phyloP scores from a whole-genome alignment of 1,140 invertebrate species.

The Notospermus geniculatus region DNA sequence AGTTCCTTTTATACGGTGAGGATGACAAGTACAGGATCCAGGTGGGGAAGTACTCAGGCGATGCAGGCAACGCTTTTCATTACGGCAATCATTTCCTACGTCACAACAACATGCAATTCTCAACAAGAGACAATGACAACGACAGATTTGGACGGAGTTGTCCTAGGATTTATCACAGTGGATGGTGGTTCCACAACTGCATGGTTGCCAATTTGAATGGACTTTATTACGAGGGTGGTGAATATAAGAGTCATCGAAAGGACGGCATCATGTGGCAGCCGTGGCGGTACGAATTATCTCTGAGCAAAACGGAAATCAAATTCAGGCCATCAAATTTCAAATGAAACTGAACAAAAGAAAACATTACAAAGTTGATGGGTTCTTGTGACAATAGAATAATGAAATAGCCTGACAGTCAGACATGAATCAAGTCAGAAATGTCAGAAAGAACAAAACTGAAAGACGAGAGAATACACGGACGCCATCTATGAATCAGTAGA shows the following conservation, averaged over 20 bases:
- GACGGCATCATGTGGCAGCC: conserved; percentile 13
- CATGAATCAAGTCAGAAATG: too few relatives aligned
- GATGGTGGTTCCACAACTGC: conserved; percentile 8
- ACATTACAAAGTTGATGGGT: too few relatives aligned
- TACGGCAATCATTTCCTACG: conserved; percentile 10
- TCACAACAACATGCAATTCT: conserved; percentile 27
- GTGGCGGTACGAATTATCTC: background rate
- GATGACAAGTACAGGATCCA: conserved; percentile 22
- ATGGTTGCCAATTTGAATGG: conserved; percentile 10
- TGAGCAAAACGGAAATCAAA: conserved; percentile 11
- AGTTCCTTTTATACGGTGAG: conserved; percentile 20
- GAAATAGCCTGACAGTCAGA: too few relatives aligned
- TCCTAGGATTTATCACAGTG: background rate
- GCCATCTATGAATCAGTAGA: too few relatives aligned
- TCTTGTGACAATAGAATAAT: too few relatives aligned
- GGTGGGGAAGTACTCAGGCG: conserved; percentile 21
- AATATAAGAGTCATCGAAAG: background rate
- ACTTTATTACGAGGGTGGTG: conserved; percentile 6
- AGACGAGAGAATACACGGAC: too few relatives aligned
- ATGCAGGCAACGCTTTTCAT: conserved; percentile 25
- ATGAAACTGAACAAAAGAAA: too few relatives aligned
- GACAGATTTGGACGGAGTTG: background rate
- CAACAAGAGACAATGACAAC: conserved; percentile 30
- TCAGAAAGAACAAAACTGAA: too few relatives aligned
- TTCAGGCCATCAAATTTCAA: background rate